A percentile compares a stretch with the other conserved stretches of the same genome.
Conservation (phyloP, 1,140 invertebrate genomes). For the Pogonomyrmex barbatus region DNA sequence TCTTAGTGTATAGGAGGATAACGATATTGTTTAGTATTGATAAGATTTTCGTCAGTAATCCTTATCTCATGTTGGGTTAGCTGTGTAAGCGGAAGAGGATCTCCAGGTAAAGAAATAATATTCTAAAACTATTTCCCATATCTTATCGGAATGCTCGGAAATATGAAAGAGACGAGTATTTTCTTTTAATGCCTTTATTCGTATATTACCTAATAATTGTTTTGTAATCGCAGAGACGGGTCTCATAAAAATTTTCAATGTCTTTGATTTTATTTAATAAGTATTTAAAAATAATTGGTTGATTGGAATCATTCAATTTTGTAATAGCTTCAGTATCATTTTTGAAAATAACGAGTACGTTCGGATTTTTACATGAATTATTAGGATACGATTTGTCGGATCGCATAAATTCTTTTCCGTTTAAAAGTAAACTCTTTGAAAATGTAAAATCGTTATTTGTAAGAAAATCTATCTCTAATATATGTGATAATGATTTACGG, state of each 20-base stretch:
- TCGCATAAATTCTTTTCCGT: no score
- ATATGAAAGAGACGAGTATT: not conserved
- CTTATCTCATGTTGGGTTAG: not conserved
- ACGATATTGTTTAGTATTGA: not conserved
- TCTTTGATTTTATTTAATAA: not conserved
- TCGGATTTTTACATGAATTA: no score
- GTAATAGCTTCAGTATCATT: no score
- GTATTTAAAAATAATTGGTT: no score
- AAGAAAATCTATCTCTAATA: no score
- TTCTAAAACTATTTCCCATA: not conserved
- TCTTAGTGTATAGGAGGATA: not conserved
- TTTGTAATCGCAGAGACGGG: not conserved
- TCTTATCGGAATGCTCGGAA: not conserved
- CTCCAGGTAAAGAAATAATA: not conserved
- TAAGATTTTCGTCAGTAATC: not conserved
- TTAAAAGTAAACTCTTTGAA: no score
- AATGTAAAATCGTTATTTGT: no score
- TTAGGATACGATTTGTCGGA: no score
- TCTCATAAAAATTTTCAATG: not conserved
- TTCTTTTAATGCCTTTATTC: not conserved
- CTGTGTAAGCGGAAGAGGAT: not conserved
- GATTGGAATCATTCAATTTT: no score
- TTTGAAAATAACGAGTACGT: no score
- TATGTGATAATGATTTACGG: no score
- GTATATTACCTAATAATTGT: not conserved